These are phyloP conservation scores for Prionace glauca DNA, from an alignment of 2,797 vertebrate species.

Conservation along the genomic window DNA sequence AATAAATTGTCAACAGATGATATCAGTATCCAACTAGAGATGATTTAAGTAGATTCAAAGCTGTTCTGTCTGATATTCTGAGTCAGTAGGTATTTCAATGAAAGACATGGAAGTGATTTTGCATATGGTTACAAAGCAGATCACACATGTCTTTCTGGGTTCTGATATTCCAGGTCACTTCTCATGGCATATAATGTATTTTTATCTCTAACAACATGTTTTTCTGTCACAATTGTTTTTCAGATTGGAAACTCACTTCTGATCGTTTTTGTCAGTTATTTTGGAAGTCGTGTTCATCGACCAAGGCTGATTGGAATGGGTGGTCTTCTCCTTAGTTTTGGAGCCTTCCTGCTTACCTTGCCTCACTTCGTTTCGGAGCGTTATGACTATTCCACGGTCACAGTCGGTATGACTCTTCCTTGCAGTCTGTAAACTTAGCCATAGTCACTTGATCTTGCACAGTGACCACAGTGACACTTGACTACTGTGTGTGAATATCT, in stretches of 20 bases:
- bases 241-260: conserved; percentile 84
- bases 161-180: background rate
- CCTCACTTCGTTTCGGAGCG: conserved; percentile 83
- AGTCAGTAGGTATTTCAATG: background rate
- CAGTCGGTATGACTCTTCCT: conserved; percentile 53
- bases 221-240: conserved; percentile 37
- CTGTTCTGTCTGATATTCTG: background rate
- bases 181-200: background rate
- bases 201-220: background rate
- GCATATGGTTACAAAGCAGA: background rate
- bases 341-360: conserved; percentile 78
- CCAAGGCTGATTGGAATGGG: conserved; percentile 79
- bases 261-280: conserved; percentile 93
- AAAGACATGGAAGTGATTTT: background rate
- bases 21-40: background rate
- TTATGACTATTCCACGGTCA: conserved; percentile 60
- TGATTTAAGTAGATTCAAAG: background rate
- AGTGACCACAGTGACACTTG: background rate
- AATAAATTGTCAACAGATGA: too few relatives aligned
- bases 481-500: too few relatives aligned
- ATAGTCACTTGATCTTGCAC: too few relatives aligned
- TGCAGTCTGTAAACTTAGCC: background rate
- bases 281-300: conserved; percentile 82
- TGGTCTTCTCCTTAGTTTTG: conserved; percentile 77
- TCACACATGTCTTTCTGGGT: background rate